Conservation (phyloP, 2,113 vertebrate species). For the Bothrops jararaca region DNA sequence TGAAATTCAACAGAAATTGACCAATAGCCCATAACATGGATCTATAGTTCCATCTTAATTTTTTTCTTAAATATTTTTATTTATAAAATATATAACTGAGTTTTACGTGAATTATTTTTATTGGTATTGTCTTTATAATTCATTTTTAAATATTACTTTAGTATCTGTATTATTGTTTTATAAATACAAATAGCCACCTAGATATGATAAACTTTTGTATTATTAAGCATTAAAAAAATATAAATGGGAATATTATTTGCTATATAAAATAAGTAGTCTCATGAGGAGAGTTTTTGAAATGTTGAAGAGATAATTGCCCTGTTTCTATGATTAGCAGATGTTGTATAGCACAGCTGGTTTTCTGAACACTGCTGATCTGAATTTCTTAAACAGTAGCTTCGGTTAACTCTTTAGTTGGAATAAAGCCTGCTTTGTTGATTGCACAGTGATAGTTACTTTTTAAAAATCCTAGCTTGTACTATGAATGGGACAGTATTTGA, state of each 20-base stretch:
- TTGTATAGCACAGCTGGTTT: slow-evolving; percentile 25
- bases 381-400: slow-evolving; percentile 19
- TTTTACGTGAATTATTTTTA: background rate
- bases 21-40: no score
- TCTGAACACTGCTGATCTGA: slow-evolving; percentile 16
- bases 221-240: background rate
- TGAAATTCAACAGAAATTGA: background rate
- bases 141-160: background rate
- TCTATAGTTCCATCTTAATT: background rate
- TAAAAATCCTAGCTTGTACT: background rate
- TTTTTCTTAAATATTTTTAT: background rate
- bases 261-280: slow-evolving; percentile 22
- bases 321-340: slow-evolving; percentile 33
- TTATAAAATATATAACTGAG: background rate
- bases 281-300: slow-evolving; percentile 25
- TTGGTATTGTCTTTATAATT: background rate
- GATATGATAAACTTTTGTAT: slow-evolving; percentile 1
- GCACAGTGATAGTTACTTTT: background rate
- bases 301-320: slow-evolving; percentile 25
- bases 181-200: background rate
- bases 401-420: slow-evolving; percentile 17
- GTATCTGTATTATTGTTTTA: background rate
- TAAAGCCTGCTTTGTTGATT: slow-evolving; percentile 3
- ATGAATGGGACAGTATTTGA: slow-evolving; percentile 10
- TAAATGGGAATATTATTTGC: slow-evolving; percentile 12